Conservation (phyloP, 2,888 invertebrate species). For the Diogma glabrata region DNA sequence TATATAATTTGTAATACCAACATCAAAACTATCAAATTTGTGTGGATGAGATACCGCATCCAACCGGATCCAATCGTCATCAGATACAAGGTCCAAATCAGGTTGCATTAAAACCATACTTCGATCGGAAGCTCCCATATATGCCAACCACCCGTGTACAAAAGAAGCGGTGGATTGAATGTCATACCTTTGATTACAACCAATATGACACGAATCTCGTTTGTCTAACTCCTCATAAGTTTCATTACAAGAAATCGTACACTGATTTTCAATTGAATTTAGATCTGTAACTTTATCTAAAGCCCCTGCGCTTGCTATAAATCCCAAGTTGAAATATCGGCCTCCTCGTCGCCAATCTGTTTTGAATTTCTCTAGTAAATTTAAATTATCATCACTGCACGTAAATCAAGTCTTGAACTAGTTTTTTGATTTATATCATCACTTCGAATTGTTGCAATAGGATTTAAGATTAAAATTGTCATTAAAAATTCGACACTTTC, state of each 20-base stretch:
- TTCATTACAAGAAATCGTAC: constrained; percentile 11
- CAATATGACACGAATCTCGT: constrained; percentile 11
- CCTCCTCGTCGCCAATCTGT: constrained; percentile 14
- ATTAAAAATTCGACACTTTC: too few species aligned
- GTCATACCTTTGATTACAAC: constrained; percentile 14
- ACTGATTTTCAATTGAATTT: constrained; percentile 11
- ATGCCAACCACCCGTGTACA: constrained; percentile 15
- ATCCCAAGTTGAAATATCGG: constrained; percentile 14
- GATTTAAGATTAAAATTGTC: too few species aligned
- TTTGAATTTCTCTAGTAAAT: constrained; percentile 7
- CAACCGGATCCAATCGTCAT: constrained; percentile 14
- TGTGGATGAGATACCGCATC: constrained; percentile 12
- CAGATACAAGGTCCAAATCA: constrained; percentile 12
- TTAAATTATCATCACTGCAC: constrained; percentile 10
- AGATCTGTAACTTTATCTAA: constrained; percentile 13
- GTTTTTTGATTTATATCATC: constrained; percentile 6
- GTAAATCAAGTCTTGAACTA: constrained; percentile 12
- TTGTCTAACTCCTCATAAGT: constrained; percentile 7
- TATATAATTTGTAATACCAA: too few species aligned
- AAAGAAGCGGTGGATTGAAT: constrained; percentile 12
- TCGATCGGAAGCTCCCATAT: constrained; percentile 13
- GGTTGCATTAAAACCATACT: constrained; percentile 13
- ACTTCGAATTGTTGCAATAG: background rate
- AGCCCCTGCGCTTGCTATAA: constrained; percentile 11
- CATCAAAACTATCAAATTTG: constrained; percentile 11